Evolutionary conservation across 2,888 invertebrate genomes (phyloP).

Genomic region (Ophion ellenae): DNA sequence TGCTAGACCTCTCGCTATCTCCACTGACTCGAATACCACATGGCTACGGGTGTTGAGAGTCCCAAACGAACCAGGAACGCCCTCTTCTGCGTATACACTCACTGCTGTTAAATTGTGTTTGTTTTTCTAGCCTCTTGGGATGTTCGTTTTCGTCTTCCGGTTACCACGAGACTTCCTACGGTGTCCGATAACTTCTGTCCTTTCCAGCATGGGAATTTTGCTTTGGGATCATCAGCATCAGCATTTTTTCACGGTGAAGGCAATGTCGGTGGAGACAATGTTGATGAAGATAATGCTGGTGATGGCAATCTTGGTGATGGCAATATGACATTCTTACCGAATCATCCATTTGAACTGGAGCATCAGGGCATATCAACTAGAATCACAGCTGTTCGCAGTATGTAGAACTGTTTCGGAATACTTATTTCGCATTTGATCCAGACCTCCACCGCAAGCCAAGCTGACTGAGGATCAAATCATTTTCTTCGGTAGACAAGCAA

Average conservation of each 20-base stretch:
- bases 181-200: conserved; percentile 25
- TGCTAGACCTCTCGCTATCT: conserved; percentile 9
- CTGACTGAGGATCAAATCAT: no score
- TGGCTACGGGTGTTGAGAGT: conserved; percentile 58
- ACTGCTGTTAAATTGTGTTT: conserved; percentile 50
- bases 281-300: no score
- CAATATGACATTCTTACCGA: no score
- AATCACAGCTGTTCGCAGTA: no score
- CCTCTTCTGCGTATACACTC: conserved; percentile 16
- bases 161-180: conserved; percentile 5
- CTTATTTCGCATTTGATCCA: no score
- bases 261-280: no score
- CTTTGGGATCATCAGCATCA: neutral
- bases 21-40: conserved; percentile 58
- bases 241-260: no score
- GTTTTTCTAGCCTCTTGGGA: conserved; percentile 56
- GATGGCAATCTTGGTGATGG: no score
- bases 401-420: no score
- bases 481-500: conserved; percentile 7
- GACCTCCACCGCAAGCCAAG: no score
- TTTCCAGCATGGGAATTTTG: neutral
- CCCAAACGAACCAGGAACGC: conserved; percentile 29
- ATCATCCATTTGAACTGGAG: no score
- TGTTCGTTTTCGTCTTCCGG: conserved; percentile 25
- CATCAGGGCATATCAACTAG: no score